These are phyloP conservation scores for Pseudeuparius sepicola DNA, from an alignment of 2,888 invertebrate genomes.

Conservation along the genomic window DNA sequence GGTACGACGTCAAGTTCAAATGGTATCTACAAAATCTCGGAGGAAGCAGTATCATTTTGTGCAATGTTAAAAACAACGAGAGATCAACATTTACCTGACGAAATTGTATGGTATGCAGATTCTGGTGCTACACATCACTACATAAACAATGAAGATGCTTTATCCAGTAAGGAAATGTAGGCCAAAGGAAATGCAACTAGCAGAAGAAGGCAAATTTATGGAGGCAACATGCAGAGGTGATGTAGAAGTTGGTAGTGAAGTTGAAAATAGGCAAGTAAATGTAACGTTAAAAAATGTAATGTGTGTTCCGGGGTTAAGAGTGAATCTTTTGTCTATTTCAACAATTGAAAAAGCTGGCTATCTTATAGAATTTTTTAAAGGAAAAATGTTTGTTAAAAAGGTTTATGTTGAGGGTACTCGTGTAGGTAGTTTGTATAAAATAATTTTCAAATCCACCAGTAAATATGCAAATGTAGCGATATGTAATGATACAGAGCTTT, in stretches of 20 bases:
- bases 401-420: conserved; percentile 11
- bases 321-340: conserved; percentile 13
- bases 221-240: conserved; percentile 15
- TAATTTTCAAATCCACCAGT: conserved; percentile 6
- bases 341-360: too few relatives aligned
- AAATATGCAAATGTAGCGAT: conserved; percentile 4
- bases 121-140: conserved; percentile 19
- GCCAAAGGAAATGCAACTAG: conserved; percentile 16
- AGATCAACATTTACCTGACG: too few relatives aligned
- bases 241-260: conserved; percentile 12
- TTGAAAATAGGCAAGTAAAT: conserved; percentile 10
- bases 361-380: conserved; percentile 10
- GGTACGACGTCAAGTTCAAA: too few relatives aligned
- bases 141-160: conserved; percentile 14
- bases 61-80: too few relatives aligned
- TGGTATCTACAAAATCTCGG: too few relatives aligned
- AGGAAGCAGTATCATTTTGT: too few relatives aligned
- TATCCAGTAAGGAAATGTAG: conserved; percentile 10
- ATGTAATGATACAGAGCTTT: conserved; percentile 7
- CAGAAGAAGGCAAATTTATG: conserved; percentile 18
- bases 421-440: conserved; percentile 6
- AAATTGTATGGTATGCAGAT: conserved; percentile 16
- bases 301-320: conserved; percentile 14
- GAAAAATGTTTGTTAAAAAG: conserved; percentile 13
- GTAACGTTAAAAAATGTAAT: conserved; percentile 15